Evolutionary conservation across 2,113 vertebrate genomes (phyloP), one percentile per base, ranked within the genome.

Genomic region (Pteruthius melanotis): DNA sequence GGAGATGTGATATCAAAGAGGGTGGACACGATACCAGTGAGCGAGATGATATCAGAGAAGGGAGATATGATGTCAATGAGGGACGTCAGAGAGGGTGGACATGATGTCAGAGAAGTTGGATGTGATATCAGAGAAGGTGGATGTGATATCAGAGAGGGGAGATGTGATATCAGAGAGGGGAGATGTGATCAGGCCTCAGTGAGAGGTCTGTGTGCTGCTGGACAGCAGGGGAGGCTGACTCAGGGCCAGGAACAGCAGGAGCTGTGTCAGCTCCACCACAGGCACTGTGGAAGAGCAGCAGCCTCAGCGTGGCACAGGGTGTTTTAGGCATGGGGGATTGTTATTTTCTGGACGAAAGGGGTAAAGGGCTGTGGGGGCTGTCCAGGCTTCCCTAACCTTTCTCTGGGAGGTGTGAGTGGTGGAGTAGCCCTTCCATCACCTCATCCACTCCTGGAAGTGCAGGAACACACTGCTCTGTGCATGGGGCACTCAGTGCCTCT

Each of bases 11-110:
- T 27, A 76, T 24, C 45, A 49, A 18, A 1, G 2, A 77, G 63
- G 20, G 4, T 22, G 14, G 26, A 13, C 1, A 3, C 54, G 15
- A 1, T 27, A 64, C 19, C 47, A 52, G 1, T 52, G 57, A 31
- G n/a, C 6, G 64, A 39, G 8, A 23, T 61, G 9, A 1, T 22
- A 70, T 22, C 45, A 47, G 35, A 1, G 2, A 81, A 57, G 27
- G 40, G 12, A 15, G 65, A 44, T 5, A 18, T 66, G 9, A 1
- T 26, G 65, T 23, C 45, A 47, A 33, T 1, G 2, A 77, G 53
- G n/a, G 39, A 1, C 18, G 70, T 30, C 45, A 44, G 37, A 1
- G 2, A 78, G 64, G 31, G 7, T 45, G 37, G 53, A 28, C 4
- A 7, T 68, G 17, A 1, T 23, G 66, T 28, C 45, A 42, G 35